A percentile compares a stretch with the other conserved stretches of the same genome.
phyloP scores from a whole-genome alignment of 53 echinoderm and acorn worm genomes.

The Mesocentrotus franciscanus region DNA sequence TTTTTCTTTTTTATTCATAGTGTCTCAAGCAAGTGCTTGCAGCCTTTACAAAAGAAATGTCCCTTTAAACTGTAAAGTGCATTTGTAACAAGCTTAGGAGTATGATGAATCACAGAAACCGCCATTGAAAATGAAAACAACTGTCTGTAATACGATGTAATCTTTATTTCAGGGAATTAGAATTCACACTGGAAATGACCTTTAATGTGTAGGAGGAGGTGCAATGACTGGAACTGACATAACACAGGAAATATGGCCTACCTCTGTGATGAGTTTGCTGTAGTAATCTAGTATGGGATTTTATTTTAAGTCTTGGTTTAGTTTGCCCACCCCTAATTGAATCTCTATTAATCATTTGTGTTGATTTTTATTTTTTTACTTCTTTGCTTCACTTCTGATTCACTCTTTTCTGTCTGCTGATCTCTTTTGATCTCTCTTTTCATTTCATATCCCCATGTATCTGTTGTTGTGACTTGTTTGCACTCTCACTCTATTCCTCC shows the following conservation, averaged over 20 bases:
- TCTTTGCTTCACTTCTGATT: neutral
- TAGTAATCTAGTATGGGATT: neutral
- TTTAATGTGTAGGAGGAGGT: neutral
- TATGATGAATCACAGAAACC: neutral
- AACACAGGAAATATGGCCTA: neutral
- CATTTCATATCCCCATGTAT: neutral
- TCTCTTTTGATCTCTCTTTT: neutral
- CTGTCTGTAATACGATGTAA: neutral
- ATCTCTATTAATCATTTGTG: neutral
- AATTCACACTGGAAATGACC: constrained; percentile 44
- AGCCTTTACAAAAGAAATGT: neutral
- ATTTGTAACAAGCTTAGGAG: neutral
- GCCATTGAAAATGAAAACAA: neutral
- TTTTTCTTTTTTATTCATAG: no score
- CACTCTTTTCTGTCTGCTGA: neutral
- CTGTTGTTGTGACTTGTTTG: no score
- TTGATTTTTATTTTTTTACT: neutral
- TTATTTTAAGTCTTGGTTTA: neutral
- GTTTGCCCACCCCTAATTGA: neutral
- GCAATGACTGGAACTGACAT: neutral
- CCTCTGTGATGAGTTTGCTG: neutral
- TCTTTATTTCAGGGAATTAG: neutral
- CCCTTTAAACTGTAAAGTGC: neutral
- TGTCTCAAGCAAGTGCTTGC: neutral
- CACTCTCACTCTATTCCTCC: neutral